Evolutionary conservation across 2,797 vertebrate genomes (phyloP), one percentile per base, ranked within the genome.

Genomic region (Lagocephalus sceleratus): DNA sequence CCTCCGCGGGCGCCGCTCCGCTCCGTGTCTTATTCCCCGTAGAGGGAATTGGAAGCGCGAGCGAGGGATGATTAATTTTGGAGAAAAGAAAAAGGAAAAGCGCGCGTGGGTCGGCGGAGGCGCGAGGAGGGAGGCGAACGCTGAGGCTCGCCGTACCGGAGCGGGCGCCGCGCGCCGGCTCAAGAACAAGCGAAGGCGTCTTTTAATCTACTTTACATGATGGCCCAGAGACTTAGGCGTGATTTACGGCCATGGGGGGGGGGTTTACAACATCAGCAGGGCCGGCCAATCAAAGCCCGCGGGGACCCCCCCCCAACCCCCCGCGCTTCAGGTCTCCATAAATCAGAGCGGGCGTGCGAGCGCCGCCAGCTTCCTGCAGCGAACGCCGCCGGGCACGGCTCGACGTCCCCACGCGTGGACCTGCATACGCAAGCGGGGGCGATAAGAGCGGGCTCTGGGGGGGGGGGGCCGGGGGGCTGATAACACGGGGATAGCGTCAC

Each of bases 191-290:
- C 3, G 16, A 11, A n/a, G n/a, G 46, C 17, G 42, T 60, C 61
- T 60, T 66, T 57, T 70, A 47, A 82, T 79, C 57, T 71, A 50
- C 68, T 79, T 65, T 42, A 66, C 50, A 57, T 46, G 51, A 55
- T 26, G 20, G 20, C 17, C 5, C 56, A 19, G 60, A 32, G 43
- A 65, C 53, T 48, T 42, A 9, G 8, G 5, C 25, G 40, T 54
- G 67, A 71, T 63, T 73, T 29, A 49, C 51, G 35, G 57, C 61
- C 5, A 25, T 49, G 22, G 43, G 14, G 29, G 53, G 32, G 40
- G 23, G 54, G 66, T 19, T 76, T 55, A 76, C 56, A 55, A 32
- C 39, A 79, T 65, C 71, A 64, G 75, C 57, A 59, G 23, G 52
- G 57, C 20, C 21, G 25, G 57, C 15, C 20, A 25, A 10, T 48